Evolutionary conservation across 2,113 vertebrate genomes (phyloP).

Genomic region (Syrmaticus mikado): DNA sequence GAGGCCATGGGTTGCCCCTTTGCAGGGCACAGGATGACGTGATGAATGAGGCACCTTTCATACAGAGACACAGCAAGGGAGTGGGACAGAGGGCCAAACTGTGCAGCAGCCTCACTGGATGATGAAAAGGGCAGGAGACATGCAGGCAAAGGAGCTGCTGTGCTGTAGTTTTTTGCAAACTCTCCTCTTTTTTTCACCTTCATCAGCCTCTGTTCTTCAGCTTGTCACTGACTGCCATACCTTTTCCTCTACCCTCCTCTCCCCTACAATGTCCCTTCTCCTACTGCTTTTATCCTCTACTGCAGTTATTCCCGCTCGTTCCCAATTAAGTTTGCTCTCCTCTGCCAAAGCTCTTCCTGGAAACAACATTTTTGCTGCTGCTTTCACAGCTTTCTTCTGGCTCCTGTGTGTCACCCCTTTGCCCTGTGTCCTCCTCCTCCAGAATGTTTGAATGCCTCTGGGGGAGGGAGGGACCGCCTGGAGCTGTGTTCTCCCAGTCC

Average conservation of each 20-base stretch:
- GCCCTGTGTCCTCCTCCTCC: neutral
- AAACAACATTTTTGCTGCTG: neutral
- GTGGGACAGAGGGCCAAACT: neutral
- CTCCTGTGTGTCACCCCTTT: neutral
- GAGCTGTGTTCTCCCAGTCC: neutral
- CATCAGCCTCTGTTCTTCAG: conserved; percentile 2
- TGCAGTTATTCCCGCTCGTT: neutral
- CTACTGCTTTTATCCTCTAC: neutral
- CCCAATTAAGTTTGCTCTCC: neutral
- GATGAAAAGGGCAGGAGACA: neutral
- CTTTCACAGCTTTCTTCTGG: neutral
- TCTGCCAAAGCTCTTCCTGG: neutral
- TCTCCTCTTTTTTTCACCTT: neutral
- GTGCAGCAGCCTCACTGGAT: neutral
- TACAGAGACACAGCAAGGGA: neutral
- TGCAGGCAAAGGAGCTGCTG: neutral
- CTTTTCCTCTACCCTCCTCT: neutral
- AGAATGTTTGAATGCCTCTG: neutral
- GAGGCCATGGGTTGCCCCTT: neutral
- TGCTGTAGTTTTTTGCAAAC: neutral
- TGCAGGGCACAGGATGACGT: neutral
- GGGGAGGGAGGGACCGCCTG: neutral
- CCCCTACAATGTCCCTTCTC: neutral
- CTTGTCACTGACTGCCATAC: neutral
- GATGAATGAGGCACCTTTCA: neutral